Evolutionary conservation across 2,797 vertebrate genomes (phyloP).

Genomic region (Luscinia luscinia): DNA sequence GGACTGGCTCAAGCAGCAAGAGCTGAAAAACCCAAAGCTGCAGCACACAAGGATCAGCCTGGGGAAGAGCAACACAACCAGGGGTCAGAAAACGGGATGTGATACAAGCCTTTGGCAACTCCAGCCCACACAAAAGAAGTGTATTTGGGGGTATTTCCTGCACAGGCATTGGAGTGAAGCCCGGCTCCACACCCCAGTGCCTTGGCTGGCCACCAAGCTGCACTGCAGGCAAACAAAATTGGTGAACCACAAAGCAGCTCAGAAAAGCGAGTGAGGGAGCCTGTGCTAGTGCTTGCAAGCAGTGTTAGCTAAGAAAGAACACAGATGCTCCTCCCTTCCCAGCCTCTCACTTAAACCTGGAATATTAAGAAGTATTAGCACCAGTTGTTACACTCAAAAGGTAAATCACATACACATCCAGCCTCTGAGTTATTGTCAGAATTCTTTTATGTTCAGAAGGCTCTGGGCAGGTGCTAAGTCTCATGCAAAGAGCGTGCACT

Average conservation of each 20-base stretch:
- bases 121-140: not conserved
- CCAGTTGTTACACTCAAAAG: not conserved
- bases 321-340: not conserved
- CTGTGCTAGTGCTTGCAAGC: not conserved
- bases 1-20: not conserved
- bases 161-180: not conserved
- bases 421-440: not conserved
- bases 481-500: not conserved
- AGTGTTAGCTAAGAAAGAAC: not conserved
- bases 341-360: not conserved
- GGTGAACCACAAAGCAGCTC: conserved; percentile 41
- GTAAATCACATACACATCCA: not conserved
- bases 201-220: conserved; percentile 63
- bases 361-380: not conserved
- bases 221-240: conserved; percentile 52
- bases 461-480: not conserved
- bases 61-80: not conserved
- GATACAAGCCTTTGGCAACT: not conserved
- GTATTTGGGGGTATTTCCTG: conserved; percentile 7
- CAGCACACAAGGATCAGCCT: not conserved
- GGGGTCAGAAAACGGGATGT: not conserved
- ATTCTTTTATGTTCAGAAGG: not conserved
- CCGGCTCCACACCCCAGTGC: conserved; percentile 43
- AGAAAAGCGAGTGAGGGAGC: not conserved
- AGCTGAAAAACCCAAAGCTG: not conserved